Conservation (phyloP, 2,113 vertebrate genomes). For the Leptobrachium ailaonicum region DNA sequence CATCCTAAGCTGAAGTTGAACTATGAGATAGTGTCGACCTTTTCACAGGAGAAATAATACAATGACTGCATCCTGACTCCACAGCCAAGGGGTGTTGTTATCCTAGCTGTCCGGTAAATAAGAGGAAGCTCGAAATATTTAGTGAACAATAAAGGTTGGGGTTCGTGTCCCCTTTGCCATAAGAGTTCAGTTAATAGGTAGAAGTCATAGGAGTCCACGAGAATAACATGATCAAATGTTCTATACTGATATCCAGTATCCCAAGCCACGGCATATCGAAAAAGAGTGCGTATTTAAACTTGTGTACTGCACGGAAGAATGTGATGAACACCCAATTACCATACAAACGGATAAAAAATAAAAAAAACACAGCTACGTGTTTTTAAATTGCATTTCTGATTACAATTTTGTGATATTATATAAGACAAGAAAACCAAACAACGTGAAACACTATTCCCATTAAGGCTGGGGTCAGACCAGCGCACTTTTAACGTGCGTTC, state of each 20-base stretch:
- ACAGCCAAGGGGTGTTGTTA: conserved; percentile 47
- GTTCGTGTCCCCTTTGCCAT: conserved; percentile 38
- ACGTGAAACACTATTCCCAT: too few relatives aligned
- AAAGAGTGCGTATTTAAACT: too few relatives aligned
- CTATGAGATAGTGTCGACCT: conserved; percentile 34
- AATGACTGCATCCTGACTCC: conserved; percentile 40
- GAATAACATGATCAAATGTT: not conserved
- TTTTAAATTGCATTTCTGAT: too few relatives aligned
- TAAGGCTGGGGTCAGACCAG: too few relatives aligned
- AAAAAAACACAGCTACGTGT: too few relatives aligned
- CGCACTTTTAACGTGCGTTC: too few relatives aligned
- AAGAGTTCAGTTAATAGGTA: conserved; percentile 1
- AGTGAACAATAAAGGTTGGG: conserved; percentile 48
- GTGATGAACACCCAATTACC: too few relatives aligned
- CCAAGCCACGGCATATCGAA: not conserved
- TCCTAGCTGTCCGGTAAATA: conserved; percentile 44
- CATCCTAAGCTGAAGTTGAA: conserved; percentile 21
- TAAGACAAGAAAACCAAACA: too few relatives aligned
- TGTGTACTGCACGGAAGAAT: too few relatives aligned
- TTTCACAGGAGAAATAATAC: conserved; percentile 45
- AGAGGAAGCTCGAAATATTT: conserved; percentile 44
- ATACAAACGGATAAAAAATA: too few relatives aligned
- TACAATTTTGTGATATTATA: too few relatives aligned
- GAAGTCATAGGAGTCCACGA: conserved; percentile 18
- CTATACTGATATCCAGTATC: not conserved